Evolutionary conservation across 2,113 vertebrate genomes (phyloP).

Genomic region (Oreochromis tanganicae): DNA sequence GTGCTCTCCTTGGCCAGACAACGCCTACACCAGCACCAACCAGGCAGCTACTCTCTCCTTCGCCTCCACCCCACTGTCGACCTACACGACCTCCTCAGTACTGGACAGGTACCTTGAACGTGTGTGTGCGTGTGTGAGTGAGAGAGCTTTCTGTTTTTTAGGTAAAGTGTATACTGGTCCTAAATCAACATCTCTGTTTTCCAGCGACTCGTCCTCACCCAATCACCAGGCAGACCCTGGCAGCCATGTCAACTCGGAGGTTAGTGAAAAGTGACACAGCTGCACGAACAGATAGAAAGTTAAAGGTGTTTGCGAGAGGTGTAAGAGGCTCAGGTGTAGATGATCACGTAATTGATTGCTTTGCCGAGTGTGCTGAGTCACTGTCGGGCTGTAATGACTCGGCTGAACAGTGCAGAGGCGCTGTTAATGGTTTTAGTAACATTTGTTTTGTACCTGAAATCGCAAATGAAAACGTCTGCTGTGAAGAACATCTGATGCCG

Average conservation of each 20-base stretch:
- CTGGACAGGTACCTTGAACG: conserved; percentile 80
- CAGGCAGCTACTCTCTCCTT: conserved; percentile 83
- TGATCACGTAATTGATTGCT: background rate
- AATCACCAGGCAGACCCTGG: conserved; percentile 90
- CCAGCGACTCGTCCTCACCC: conserved; percentile 91
- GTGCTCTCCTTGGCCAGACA: conserved; percentile 93
- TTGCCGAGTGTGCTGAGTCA: background rate
- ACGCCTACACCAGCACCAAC: conserved; percentile 81
- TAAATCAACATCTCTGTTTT: background rate
- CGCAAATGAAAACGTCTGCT: background rate
- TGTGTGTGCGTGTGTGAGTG: no score
- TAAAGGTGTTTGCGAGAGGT: background rate
- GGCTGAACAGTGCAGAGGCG: background rate
- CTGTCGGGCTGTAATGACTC: background rate
- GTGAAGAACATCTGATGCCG: background rate
- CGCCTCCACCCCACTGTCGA: conserved; percentile 77
- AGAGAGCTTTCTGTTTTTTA: background rate
- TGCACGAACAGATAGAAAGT: background rate
- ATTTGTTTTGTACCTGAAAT: background rate
- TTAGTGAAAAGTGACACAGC: conserved; percentile 60
- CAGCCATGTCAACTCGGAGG: conserved; percentile 76
- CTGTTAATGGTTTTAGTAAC: background rate
- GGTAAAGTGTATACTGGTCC: background rate
- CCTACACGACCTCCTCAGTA: conserved; percentile 76
- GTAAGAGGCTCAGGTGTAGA: background rate